Base-by-base conservation (phyloP, 2,797 vertebrate genomes). In the Brotula barbata region DNA sequence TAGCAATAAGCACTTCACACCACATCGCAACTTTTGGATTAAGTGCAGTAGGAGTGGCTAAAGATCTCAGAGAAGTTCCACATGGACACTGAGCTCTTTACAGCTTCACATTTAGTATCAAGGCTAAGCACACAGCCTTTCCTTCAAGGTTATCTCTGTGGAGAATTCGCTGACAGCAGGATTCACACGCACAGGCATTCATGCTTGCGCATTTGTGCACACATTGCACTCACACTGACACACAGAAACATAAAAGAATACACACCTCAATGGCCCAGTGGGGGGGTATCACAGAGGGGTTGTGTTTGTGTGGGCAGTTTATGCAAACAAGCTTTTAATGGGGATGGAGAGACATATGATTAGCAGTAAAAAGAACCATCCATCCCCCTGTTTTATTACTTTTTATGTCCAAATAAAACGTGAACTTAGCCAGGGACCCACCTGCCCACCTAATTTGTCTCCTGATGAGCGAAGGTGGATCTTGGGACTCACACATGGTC, bases 71-170 rank as follows among this genome's bases (percentile, higher is more conserved):
- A 46, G 57, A 81, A 80, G 76, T 75, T 77, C 6, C 6, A 36
- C 20, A 63, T 52, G 45, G 52, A 47, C 41, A 64, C 74, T 58
- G 69, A 79, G 61, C 63, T 50, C 23, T 49, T 68, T 73, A 68
- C 64, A 71, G 81, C 79, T 68, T 66, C 80, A 69, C 74, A 67
- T 80, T 78, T 68, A 34, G 80, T 84, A 85, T 82, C 81, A 76
- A 58, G 80, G 77, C 66, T 22, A 22, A 80, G 70, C 77, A 81
- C 74, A 68, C 59, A 43, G 78, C 73, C 76, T 78, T 69, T 72
- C 78, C 83, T 80, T 83, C 87, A 90, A 89, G 88, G 87, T 89
- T 85, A 89, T 89, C 87, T 80, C 82, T 81, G 73, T 53, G 66
- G 80, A 86, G 76, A 82, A 88, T 84, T 79, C 54, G 82, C 83